Percentiles rank a stretch among this genome's conserved stretches.
These are phyloP conservation scores for Ailurus styani DNA, from an alignment of 2,113 vertebrate genomes.

Conservation along the genomic window DNA sequence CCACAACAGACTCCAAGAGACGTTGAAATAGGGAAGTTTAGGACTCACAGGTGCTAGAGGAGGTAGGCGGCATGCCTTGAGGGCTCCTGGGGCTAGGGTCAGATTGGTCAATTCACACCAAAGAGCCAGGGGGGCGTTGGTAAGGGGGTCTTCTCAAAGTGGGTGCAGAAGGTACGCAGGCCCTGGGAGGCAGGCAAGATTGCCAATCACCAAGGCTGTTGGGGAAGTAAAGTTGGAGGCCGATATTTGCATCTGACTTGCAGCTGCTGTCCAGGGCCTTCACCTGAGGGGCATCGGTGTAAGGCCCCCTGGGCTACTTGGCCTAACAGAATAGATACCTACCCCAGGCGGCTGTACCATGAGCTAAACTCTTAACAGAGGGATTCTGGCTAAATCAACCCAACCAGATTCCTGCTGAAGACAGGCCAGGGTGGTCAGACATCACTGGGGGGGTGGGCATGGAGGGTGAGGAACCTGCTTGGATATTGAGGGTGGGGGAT, in stretches of 20 bases:
- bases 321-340: neutral
- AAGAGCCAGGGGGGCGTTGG: fast-evolving
- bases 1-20: neutral
- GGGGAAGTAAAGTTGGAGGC: neutral
- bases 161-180: no score
- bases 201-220: neutral
- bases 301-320: neutral
- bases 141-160: neutral
- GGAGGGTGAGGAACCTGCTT: neutral
- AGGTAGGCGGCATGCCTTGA: no score
- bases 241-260: no score
- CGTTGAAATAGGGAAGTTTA: neutral
- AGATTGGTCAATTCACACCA: neutral
- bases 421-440: neutral
- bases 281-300: neutral
- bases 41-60: no score
- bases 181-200: neutral
- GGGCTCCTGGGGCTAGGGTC: neutral
- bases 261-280: neutral
- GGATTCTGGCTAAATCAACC: neutral
- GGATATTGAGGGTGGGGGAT: neutral
- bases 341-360: neutral
- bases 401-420: neutral
- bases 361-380: neutral
- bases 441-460: no score